Base-by-base conservation (phyloP, 2,888 invertebrate genomes). In the Drosophila rubida region DNA sequence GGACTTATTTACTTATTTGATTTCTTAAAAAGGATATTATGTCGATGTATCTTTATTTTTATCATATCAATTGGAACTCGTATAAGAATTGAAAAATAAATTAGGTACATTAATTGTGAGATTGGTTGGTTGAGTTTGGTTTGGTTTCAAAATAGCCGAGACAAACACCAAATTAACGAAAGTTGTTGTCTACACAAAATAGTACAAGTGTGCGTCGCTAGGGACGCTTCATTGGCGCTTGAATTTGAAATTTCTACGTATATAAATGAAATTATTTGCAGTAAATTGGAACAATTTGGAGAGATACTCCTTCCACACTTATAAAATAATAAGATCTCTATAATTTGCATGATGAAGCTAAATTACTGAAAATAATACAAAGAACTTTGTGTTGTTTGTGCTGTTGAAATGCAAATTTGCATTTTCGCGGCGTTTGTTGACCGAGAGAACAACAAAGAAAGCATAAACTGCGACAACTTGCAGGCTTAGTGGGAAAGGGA, bases 371-470 rank as follows among this genome's bases (percentile, higher is more conserved):
- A 71, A 41, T 67, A 74, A 67, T 59, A 46, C 61, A 39, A 27
- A 16, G 39, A 75, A 59, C 69, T 68, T 42, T 68, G 68, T 74
- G 68, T 49, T 48, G 49, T 39, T 55, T 74, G 60, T 65, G 41
- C 32, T 39, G 32, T 44, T 58, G 35, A 67, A 74, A 72, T 77
- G 50, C 30, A 64, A 77, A 77, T 74, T 77, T 58, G 58, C 67
- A 77, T 73, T 73, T 76, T 50, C 11, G 23, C 37, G 51, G 65
- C 46, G 23, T 8, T 49, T 51, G 65, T 25, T 58, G 66, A 50
- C 59, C 63, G 51, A 44, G 51, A 44, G 32, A 48, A 57, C n/a
- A 75, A 75, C n/a, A 32, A 51, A 70, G 44, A 49, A 14, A 72
- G 69, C 59, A 60, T 62, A 59, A 60, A 44, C 45, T 16, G 48